Evolutionary conservation across 2,888 invertebrate genomes (phyloP).

Genomic region (Morpho deidamia): DNA sequence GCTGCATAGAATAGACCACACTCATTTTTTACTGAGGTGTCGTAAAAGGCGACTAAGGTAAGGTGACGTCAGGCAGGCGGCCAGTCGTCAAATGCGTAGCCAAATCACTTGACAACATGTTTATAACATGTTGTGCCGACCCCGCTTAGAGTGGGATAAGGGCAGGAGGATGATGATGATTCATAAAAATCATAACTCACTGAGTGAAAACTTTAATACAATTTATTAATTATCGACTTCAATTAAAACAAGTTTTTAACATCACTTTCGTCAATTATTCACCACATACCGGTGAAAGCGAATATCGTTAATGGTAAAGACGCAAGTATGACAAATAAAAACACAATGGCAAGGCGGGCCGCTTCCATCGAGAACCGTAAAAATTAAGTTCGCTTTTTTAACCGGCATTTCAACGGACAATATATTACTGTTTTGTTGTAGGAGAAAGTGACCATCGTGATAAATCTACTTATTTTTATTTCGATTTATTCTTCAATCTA

Average conservation of each 20-base stretch:
- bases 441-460: conserved; percentile 60
- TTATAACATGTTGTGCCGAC: no score
- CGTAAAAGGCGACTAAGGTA: no score
- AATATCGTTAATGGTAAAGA: conserved; percentile 43
- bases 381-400: conserved; percentile 69
- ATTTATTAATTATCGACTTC: no score
- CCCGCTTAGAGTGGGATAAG: no score
- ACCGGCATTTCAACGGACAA: conserved; percentile 35
- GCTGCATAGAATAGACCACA: no score
- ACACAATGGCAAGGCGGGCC: conserved; percentile 18
- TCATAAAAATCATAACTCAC: no score
- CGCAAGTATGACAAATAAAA: conserved; percentile 23
- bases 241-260: conserved; percentile 12
- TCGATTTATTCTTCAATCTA: conserved; percentile 4
- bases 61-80: no score
- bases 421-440: conserved; percentile 38
- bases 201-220: no score
- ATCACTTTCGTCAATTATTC: conserved; percentile 25
- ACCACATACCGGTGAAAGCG: conserved; percentile 60
- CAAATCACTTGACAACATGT: no score
- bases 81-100: no score
- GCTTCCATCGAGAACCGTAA: conserved; percentile 44
- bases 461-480: conserved; percentile 49
- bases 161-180: no score
- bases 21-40: no score